A percentile compares a stretch with the other conserved stretches of the same genome.
These are phyloP conservation scores for Glareola pratincola DNA, from an alignment of 2,113 vertebrate genomes.

Conservation along the genomic window DNA sequence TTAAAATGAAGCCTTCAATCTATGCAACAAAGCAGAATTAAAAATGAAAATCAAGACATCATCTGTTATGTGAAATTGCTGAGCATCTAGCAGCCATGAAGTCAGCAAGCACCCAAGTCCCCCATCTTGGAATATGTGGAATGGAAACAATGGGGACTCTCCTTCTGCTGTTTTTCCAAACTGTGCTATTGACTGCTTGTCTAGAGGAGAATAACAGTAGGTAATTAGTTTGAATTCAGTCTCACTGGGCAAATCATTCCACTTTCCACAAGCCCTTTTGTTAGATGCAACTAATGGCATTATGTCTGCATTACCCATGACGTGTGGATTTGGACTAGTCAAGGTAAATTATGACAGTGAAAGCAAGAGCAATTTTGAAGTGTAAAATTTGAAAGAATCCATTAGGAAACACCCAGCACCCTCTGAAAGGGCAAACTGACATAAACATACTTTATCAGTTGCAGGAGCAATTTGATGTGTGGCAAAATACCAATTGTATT, in stretches of 20 bases:
- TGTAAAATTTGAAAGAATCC: neutral
- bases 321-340: neutral
- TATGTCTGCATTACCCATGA: neutral
- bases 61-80: neutral
- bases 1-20: neutral
- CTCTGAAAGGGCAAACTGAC: slow-evolving; percentile 4
- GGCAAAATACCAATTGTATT: neutral
- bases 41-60: neutral
- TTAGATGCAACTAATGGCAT: slow-evolving; percentile 14
- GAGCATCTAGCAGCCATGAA: neutral
- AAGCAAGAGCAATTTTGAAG: slow-evolving; percentile 16
- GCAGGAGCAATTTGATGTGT: neutral
- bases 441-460: slow-evolving; percentile 3
- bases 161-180: neutral
- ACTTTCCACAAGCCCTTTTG: slow-evolving; percentile 31
- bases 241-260: slow-evolving; percentile 21
- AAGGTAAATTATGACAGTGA: neutral
- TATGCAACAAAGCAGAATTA: neutral
- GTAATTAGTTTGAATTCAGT: slow-evolving; percentile 31
- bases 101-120: neutral
- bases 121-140: neutral
- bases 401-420: neutral
- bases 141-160: neutral
- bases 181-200: neutral
- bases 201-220: neutral